Evolutionary conservation across 2,113 vertebrate genomes (phyloP), one percentile per base, ranked within the genome.

Genomic region (Percina caprodes): DNA sequence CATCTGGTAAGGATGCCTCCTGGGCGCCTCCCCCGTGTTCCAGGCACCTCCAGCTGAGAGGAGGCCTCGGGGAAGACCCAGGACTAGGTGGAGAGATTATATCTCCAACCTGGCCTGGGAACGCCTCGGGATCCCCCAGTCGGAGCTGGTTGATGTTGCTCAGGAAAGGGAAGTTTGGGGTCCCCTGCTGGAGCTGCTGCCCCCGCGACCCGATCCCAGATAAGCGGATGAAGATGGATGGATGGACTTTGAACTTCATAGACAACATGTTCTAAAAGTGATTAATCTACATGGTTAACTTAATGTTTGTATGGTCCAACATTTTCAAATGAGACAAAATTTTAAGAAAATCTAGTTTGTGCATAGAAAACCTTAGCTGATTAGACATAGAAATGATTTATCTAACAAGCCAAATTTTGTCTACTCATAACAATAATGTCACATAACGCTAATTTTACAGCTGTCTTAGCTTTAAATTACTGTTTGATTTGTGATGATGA

Each of bases 361-460:
- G 23, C n/a, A 54, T 30, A 54, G 24, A 59, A 66, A 58, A 30
- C 5, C 35, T 2, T 6, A 49, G 49, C 10, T 45, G 16, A 79
- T 70, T 45, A 48, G 39, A 78, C 23, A 39, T 69, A 62, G 33
- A 59, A 26, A 62, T 56, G 33, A 74, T 85, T 65, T 15, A 63
- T 76, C 66, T 30, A 35, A 73, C 30, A 62, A 1, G 4, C 18
- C 67, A 60, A 75, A 75, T 56, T 59, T 76, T 30, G 62, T 70
- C 54, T 63, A 19, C 69, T 75, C 81, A n/a, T 74, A 63, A 76
- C 80, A 39, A 61, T 3, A 45, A 80, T 7, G 45, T 71, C 39
- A 46, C 76, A 77, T 76, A 75, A 69, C 63, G 71, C 77, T 60
- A 67, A 84, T 89, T 86, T 58, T 86, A 88, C 73, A 87, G 86